Conservation (phyloP, 2,797 vertebrate species). For the Platalea minor region DNA sequence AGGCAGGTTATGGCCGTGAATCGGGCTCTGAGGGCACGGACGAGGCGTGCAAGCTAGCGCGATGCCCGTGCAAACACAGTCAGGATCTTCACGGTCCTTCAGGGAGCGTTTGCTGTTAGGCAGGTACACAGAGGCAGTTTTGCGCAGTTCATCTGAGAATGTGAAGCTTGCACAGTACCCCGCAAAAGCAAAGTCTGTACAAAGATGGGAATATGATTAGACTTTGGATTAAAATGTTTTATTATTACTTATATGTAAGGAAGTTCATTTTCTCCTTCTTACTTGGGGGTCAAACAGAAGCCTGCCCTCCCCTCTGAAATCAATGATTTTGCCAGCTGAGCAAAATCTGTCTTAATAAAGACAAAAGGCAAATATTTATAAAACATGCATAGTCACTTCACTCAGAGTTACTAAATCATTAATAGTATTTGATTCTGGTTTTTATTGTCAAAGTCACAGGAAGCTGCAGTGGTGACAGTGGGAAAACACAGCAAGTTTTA, state of each 20-base stretch:
- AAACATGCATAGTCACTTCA: not conserved
- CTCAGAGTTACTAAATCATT: not conserved
- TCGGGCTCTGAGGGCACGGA: not conserved
- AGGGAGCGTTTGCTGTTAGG: not conserved
- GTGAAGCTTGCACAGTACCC: not conserved
- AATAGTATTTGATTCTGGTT: not conserved
- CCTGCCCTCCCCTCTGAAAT: not conserved
- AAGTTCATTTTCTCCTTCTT: not conserved
- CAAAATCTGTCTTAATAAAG: not conserved
- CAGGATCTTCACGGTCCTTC: not conserved
- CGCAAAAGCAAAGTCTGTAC: not conserved
- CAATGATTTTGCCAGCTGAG: not conserved
- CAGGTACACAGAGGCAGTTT: not conserved
- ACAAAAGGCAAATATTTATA: slow-evolving; percentile 1
- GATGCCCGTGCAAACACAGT: not conserved
- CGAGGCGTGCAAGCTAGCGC: fast-evolving
- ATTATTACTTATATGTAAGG: not conserved
- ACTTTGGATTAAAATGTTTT: not conserved
- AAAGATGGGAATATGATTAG: not conserved
- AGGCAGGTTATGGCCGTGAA: not conserved
- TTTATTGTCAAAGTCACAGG: not conserved
- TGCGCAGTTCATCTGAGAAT: not conserved
- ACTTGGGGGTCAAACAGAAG: not conserved
- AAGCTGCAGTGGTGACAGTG: not conserved
- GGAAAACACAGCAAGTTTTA: slow-evolving; percentile 17